Conservation (phyloP, 2,113 vertebrate species). For the Poeciliopsis occidentalis region DNA sequence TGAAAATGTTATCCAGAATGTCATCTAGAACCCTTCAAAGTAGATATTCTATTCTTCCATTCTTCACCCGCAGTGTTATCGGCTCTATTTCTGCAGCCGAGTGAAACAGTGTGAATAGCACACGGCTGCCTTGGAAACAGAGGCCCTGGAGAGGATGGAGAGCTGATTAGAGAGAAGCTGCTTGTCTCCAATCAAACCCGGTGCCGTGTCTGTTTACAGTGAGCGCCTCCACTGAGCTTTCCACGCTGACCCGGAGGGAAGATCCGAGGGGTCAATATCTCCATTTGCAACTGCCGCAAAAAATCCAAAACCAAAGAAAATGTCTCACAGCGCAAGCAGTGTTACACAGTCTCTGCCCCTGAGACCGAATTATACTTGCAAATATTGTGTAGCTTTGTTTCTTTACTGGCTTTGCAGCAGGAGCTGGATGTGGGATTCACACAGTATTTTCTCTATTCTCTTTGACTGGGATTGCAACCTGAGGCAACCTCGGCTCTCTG, state of each 20-base stretch:
- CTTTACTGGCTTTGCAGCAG: background rate
- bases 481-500: background rate
- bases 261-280: background rate
- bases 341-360: background rate
- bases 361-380: background rate
- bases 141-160: conserved; percentile 30
- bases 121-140: conserved; percentile 60
- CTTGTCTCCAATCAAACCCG: conserved; percentile 32
- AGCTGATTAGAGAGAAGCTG: conserved; percentile 51
- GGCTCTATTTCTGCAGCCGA: conserved; percentile 34
- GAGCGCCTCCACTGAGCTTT: conserved; percentile 25
- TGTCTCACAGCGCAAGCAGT: background rate
- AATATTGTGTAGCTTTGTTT: background rate
- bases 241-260: background rate
- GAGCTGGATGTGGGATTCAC: conserved; percentile 5
- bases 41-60: background rate
- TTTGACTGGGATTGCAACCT: background rate
- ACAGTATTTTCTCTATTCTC: background rate
- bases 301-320: conserved; percentile 9
- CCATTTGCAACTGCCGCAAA: conserved; percentile 10
- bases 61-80: conserved; percentile 22
- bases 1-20: background rate
- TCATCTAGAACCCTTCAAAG: conserved; percentile 10
- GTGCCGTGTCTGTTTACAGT: conserved; percentile 34
- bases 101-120: conserved; percentile 27